Percentiles rank a stretch among this genome's conserved stretches.
Conservation (phyloP, 2,113 vertebrate genomes). For the Macrotis lagotis region DNA sequence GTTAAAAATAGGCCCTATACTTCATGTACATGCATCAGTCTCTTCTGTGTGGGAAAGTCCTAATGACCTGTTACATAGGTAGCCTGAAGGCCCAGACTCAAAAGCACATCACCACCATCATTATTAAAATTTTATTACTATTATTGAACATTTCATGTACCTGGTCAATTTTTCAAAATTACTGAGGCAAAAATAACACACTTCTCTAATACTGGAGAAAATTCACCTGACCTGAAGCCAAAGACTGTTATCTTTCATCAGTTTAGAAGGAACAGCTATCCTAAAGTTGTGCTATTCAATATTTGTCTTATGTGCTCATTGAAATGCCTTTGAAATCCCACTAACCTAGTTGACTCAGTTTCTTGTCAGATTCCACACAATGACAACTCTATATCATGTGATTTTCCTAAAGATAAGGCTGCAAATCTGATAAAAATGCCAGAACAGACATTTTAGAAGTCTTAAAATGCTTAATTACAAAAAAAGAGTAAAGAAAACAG, state of each 20-base stretch:
- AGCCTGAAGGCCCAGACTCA: conserved; percentile 44
- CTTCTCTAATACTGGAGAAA: conserved; percentile 50
- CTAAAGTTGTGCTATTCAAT: conserved; percentile 6
- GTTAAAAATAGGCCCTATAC: conserved; percentile 27
- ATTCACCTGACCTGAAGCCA: background rate
- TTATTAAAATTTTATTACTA: conserved; percentile 6
- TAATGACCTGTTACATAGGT: conserved; percentile 9
- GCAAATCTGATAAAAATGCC: conserved; percentile 49
- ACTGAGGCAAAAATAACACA: background rate
- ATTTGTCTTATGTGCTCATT: conserved; percentile 43
- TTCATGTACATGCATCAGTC: conserved; percentile 59
- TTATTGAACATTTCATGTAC: background rate
- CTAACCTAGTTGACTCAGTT: conserved; percentile 56
- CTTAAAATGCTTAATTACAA: background rate
- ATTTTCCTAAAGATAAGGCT: conserved; percentile 43
- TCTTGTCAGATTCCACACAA: conserved; percentile 43
- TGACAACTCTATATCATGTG: conserved; percentile 30
- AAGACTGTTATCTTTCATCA: conserved; percentile 52
- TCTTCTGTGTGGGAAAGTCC: background rate
- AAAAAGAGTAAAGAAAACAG: background rate
- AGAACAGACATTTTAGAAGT: conserved; percentile 19
- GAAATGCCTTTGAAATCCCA: conserved; percentile 65
- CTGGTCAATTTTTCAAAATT: conserved; percentile 21
- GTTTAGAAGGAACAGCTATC: conserved; percentile 44
- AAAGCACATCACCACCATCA: background rate